A percentile compares a stretch with the other conserved stretches of the same genome.
These are phyloP conservation scores for Tokudaia muenninki DNA, from an alignment of 2,797 vertebrate genomes.

Conservation along the genomic window DNA sequence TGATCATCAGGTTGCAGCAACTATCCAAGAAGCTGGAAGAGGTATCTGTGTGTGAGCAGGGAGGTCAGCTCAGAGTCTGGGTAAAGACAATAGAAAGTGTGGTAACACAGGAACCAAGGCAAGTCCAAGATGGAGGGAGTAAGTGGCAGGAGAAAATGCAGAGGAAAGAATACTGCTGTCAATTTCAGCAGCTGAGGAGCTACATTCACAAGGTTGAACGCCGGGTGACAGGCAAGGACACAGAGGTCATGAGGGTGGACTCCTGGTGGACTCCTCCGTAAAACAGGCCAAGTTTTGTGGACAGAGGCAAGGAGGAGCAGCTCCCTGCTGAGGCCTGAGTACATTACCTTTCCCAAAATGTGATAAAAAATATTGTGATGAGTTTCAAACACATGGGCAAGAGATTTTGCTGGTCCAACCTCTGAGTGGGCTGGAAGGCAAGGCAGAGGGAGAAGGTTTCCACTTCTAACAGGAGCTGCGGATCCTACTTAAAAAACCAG, in stretches of 20 bases:
- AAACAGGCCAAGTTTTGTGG: neutral
- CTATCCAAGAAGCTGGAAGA: neutral
- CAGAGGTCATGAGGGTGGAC: neutral
- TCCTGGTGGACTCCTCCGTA: neutral
- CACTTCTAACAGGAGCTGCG: neutral
- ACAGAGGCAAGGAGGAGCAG: fast-evolving
- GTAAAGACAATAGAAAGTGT: neutral
- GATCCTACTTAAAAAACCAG: neutral
- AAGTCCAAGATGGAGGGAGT: neutral
- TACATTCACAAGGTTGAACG: neutral
- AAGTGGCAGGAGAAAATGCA: neutral
- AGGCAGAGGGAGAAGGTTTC: neutral
- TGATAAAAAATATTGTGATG: neutral
- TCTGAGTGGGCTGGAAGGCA: neutral
- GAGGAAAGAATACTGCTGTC: neutral
- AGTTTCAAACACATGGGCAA: neutral
- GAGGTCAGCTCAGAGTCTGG: neutral
- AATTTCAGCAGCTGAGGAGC: neutral
- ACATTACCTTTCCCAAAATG: neutral
- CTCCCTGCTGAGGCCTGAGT: neutral
- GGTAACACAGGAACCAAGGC: neutral
- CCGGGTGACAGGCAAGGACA: neutral
- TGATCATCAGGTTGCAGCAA: neutral
- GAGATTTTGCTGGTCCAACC: neutral
- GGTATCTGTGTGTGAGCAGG: neutral